Percentiles rank a stretch among this genome's conserved stretches.
phyloP scores from a whole-genome alignment of 2,888 invertebrate species.

The Eledone cirrhosa region DNA sequence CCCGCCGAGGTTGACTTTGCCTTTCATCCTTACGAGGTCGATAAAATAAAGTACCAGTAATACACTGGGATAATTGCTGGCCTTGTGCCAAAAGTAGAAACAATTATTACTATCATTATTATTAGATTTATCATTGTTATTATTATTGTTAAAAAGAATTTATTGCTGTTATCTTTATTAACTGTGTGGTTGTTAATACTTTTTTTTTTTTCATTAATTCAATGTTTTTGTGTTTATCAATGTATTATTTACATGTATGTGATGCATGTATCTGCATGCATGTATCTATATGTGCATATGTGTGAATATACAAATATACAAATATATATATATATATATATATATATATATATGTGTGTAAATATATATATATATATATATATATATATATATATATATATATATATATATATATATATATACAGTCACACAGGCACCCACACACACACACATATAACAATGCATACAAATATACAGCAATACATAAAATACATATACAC shows the following conservation, averaged over 20 bases:
- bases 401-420: constrained; percentile 1
- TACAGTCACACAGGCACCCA: not conserved
- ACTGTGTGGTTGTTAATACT: too few species aligned
- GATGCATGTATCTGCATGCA: not conserved
- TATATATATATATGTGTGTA: not conserved
- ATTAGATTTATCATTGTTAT: too few species aligned
- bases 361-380: constrained; percentile 23
- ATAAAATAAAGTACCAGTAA: too few species aligned
- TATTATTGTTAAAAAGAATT: too few species aligned
- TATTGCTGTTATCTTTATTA: too few species aligned
- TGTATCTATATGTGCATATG: not conserved
- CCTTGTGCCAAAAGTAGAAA: too few species aligned
- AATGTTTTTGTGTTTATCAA: not conserved
- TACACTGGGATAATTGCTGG: too few species aligned
- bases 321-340: constrained; percentile 5
- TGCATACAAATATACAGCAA: not conserved
- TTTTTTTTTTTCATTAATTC: too few species aligned
- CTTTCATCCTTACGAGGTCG: too few species aligned
- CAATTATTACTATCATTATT: too few species aligned
- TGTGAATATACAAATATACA: not conserved
- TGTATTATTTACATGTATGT: not conserved
- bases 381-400: constrained; percentile 4
- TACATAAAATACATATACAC: not conserved
- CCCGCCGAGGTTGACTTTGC: too few species aligned
- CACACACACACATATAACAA: not conserved